Base-by-base conservation (phyloP, 2,888 invertebrate genomes). In the Hyposoter dolosus region DNA sequence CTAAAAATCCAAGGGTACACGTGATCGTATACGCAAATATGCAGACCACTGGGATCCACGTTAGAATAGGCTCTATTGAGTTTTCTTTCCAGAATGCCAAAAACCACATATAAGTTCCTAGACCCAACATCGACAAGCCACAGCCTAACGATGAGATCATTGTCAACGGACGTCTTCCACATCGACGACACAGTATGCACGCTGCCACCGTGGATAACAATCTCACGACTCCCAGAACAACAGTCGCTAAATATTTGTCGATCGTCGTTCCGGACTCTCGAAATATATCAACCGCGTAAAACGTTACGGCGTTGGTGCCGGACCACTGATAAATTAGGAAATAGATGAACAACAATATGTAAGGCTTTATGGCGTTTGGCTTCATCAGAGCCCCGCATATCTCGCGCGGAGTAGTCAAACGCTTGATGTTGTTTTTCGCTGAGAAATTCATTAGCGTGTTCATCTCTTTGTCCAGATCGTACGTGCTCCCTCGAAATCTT, bases 261-360 rank as follows among this genome's bases (percentile, higher is more conserved):
- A 95, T 92, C 3, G 94, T 91, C 0, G 96, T 95, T 3, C 96
- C 96, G 0, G 96, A 96, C 32, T 95, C 95, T 94, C 95, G 93
- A 91, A 96, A 96, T 0, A 96, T 96, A 89, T 96, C 95, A 4
- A 96, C 96, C 5, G 96, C 96, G 89, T 96, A 96, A 90, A 96
- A 96, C 0, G 96, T 96, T 40, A 96, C 95, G 0, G 96, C 96
- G 88, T 96, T 96, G 15, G 96, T 96, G 0, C 96, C 96, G 76
- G 96, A 96, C 95, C 96, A 96, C 90, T 96, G 96, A 91, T 96
- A 96, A 75, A 96, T 96, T 91, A 96, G 95, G 93, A 96, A 96
- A 91, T 96, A 96, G 0, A 96, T 88, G 2, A 96, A 95, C 1
- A 96, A 93, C 69, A 96, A 95, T 0, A 94, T 93, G 89, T 96